Conservation (phyloP, 2,888 invertebrate species). For the Operophtera brumata region DNA sequence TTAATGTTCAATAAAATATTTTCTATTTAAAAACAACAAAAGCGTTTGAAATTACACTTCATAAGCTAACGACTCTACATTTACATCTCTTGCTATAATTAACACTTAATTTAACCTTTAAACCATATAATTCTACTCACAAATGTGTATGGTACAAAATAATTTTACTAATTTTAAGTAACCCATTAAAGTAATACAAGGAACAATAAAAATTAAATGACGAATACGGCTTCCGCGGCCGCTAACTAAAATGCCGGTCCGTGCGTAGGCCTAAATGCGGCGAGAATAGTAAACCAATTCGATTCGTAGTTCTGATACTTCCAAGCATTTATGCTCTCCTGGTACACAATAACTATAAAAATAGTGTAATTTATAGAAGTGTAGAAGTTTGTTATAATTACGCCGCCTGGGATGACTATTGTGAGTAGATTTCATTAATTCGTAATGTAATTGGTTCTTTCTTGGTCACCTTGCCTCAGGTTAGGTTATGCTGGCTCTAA, state of each 20-base stretch:
- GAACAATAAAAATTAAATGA: not conserved
- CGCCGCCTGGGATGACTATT: conserved; percentile 13
- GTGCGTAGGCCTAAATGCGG: conserved; percentile 26
- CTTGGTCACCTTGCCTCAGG: too few relatives aligned
- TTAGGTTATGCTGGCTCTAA: too few relatives aligned
- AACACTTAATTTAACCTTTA: not conserved
- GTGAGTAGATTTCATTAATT: not conserved
- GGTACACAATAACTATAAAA: conserved; percentile 36
- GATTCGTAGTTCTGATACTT: conserved; percentile 16
- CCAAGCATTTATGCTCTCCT: conserved; percentile 43
- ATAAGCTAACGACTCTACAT: too few relatives aligned
- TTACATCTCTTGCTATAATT: too few relatives aligned
- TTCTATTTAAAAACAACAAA: too few relatives aligned
- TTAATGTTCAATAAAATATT: too few relatives aligned
- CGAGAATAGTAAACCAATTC: conserved; percentile 28
- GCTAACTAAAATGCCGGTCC: not conserved
- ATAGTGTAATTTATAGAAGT: conserved; percentile 22
- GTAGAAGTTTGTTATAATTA: conserved; percentile 2
- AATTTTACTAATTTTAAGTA: not conserved
- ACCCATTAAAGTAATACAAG: not conserved
- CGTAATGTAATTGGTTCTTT: too few relatives aligned
- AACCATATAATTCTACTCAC: not conserved
- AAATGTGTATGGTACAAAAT: not conserved
- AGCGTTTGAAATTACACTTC: too few relatives aligned
- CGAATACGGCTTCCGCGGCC: not conserved